Evolutionary conservation across 2,113 vertebrate genomes (phyloP).

Genomic region (Apaloderma vittatum): DNA sequence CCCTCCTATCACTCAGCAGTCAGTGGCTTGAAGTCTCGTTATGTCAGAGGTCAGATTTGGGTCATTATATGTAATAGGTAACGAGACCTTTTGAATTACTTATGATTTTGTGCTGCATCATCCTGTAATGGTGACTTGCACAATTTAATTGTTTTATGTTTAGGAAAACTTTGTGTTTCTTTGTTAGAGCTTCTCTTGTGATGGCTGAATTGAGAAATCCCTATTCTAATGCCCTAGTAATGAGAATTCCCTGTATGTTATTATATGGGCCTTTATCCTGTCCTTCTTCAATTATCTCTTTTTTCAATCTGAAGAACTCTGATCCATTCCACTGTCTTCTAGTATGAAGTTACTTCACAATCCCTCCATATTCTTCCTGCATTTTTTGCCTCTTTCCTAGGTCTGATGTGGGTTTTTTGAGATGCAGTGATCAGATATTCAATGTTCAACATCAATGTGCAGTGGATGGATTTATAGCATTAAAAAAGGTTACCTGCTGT

Average conservation of each 20-base stretch:
- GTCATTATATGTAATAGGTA: fast-evolving
- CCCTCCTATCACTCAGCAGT: neutral
- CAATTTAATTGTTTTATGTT: neutral
- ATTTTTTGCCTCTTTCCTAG: neutral
- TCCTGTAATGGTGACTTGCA: neutral
- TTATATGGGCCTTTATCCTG: neutral
- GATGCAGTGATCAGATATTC: neutral
- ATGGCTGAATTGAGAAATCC: neutral
- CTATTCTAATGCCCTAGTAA: neutral
- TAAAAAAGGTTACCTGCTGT: neutral
- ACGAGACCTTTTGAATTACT: neutral
- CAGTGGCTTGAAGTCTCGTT: neutral
- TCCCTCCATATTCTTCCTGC: neutral
- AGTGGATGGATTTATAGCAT: neutral
- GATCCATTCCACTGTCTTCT: neutral
- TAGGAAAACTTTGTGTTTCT: neutral
- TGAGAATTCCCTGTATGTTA: neutral
- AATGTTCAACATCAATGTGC: neutral
- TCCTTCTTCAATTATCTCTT: neutral
- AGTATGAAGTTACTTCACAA: neutral
- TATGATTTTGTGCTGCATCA: neutral
- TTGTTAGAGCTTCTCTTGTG: neutral
- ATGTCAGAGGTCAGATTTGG: neutral
- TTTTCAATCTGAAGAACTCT: neutral
- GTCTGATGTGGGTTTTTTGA: neutral